Conservation (phyloP, 2,797 vertebrate genomes). For the Caiman crocodilus region DNA sequence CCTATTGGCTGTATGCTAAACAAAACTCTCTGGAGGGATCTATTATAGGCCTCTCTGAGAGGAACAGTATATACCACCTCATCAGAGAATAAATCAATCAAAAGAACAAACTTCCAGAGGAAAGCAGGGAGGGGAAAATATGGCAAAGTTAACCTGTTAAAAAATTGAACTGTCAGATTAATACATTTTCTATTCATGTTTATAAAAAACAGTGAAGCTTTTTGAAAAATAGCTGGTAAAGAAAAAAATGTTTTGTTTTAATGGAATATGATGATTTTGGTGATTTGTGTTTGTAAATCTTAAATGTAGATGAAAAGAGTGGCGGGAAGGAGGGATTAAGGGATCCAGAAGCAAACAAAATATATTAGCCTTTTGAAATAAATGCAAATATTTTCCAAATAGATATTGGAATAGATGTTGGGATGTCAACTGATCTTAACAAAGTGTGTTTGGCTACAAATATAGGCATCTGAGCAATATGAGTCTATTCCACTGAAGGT, state of each 20-base stretch:
- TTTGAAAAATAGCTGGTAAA: background rate
- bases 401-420: rapidly evolving
- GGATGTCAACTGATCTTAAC: background rate
- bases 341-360: constrained; percentile 10
- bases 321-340: background rate
- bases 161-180: background rate
- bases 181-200: background rate
- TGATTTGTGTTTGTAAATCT: constrained; percentile 16
- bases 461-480: background rate
- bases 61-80: background rate
- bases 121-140: background rate
- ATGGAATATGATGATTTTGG: background rate
- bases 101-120: background rate
- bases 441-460: background rate
- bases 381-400: background rate
- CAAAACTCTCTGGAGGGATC: constrained; percentile 7
- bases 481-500: background rate
- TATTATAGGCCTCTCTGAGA: constrained; percentile 22
- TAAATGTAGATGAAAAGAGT: background rate
- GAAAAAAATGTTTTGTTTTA: constrained; percentile 18
- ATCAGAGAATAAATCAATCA: background rate
- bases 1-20: background rate
- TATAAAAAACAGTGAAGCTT: background rate
- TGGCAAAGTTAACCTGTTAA: background rate
- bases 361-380: background rate